Conservation (phyloP, 2,888 invertebrate species). For the Gryllus longicercus region DNA sequence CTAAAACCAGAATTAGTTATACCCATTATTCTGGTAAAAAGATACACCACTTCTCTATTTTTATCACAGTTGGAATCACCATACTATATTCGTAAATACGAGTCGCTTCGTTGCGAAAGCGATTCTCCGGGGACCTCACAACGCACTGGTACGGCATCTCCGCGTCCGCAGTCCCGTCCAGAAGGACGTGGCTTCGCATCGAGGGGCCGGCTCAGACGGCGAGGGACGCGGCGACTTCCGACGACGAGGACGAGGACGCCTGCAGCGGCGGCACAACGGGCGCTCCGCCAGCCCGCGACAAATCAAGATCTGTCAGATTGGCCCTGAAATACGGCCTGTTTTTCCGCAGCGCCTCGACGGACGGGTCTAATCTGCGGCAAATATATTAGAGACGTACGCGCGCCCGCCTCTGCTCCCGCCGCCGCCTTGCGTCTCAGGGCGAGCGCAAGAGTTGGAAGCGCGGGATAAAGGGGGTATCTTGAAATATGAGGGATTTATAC, state of each 20-base stretch:
- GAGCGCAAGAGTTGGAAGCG: background rate
- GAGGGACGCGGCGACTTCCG: background rate
- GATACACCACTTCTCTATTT: too few species aligned
- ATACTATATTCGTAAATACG: too few species aligned
- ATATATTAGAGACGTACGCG: conserved; percentile 17
- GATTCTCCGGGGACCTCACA: too few species aligned
- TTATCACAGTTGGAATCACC: too few species aligned
- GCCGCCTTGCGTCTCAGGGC: background rate
- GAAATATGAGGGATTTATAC: conserved; percentile 11
- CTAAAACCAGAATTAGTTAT: too few species aligned
- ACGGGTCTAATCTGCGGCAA: conserved; percentile 17
- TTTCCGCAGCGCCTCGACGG: background rate
- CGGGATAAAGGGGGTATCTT: conserved; percentile 8
- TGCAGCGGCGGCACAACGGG: background rate
- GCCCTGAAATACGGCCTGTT: conserved; percentile 17
- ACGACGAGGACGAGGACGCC: background rate
- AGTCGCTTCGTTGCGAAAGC: too few species aligned
- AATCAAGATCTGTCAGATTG: conserved; percentile 17
- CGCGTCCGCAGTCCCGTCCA: background rate
- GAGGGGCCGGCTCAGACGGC: background rate
- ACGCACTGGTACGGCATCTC: too few species aligned
- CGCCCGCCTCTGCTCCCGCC: background rate
- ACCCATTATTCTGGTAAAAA: too few species aligned
- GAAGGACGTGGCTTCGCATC: background rate
- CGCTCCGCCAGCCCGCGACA: background rate